phyloP scores from a whole-genome alignment of 2,888 invertebrate genomes.

The Drosophila eohydei region DNA sequence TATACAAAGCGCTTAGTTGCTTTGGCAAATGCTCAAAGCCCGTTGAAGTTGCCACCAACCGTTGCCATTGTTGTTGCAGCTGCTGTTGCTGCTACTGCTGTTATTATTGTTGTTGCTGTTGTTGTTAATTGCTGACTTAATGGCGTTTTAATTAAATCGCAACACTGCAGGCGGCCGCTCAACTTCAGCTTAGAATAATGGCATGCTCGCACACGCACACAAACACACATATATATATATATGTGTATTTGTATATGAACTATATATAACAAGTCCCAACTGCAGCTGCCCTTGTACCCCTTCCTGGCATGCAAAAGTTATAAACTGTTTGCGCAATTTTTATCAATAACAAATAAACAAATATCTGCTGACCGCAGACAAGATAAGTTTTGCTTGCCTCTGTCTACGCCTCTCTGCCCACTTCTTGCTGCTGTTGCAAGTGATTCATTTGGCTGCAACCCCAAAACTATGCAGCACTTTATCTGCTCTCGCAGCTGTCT shows the following conservation, averaged over 20 bases:
- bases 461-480: slow-evolving; percentile 51
- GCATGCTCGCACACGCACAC: not conserved
- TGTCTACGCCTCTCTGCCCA: not conserved
- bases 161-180: slow-evolving; percentile 65
- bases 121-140: slow-evolving; percentile 83
- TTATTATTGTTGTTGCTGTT: slow-evolving; percentile 27
- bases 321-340: slow-evolving; percentile 60
- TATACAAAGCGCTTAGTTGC: slow-evolving; percentile 47
- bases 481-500: slow-evolving; percentile 32
- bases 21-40: slow-evolving; percentile 49
- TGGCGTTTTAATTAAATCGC: slow-evolving; percentile 84
- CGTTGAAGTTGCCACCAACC: slow-evolving; percentile 52
- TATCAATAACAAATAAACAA: slow-evolving; percentile 62
- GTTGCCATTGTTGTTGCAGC: slow-evolving; percentile 48
- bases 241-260: not conserved
- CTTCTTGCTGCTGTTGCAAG: slow-evolving; percentile 18
- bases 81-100: slow-evolving; percentile 36
- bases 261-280: slow-evolving; percentile 5
- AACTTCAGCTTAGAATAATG: slow-evolving; percentile 34
- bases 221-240: not conserved
- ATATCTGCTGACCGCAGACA: slow-evolving; percentile 56
- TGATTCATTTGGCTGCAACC: slow-evolving; percentile 48
- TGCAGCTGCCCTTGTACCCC: not conserved
- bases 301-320: slow-evolving; percentile 19
- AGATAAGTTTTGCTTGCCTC: slow-evolving; percentile 29